Percentiles rank a stretch among this genome's conserved stretches.
These are phyloP conservation scores for Spea multiplicata DNA, from an alignment of 2,113 vertebrate genomes.

Conservation along the genomic window DNA sequence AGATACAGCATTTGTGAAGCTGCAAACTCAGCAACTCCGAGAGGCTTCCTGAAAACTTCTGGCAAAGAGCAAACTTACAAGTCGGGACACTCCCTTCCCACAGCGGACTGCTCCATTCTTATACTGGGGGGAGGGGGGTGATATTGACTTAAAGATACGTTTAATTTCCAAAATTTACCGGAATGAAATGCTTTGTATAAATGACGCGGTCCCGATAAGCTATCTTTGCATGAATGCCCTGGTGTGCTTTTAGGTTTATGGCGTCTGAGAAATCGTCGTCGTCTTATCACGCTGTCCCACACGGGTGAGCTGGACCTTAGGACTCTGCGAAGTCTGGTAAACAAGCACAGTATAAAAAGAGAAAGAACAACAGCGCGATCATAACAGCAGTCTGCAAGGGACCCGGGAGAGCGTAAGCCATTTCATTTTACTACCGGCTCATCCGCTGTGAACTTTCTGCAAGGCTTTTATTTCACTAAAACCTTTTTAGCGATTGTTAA, in stretches of 20 bases:
- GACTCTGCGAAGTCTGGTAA: conserved; percentile 13
- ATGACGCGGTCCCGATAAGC: too few species aligned
- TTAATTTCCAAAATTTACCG: not conserved
- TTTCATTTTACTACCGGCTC: not conserved
- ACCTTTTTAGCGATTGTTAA: not conserved
- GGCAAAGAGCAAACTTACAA: not conserved
- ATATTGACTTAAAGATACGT: not conserved
- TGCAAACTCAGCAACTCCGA: conserved; percentile 11
- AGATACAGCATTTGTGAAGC: not conserved
- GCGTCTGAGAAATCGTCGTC: not conserved
- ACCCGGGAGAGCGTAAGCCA: conserved; percentile 30
- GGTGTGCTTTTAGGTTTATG: not conserved
- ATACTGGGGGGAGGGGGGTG: not conserved
- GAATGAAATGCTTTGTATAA: not conserved
- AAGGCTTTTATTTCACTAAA: not conserved
- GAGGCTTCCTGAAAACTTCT: conserved; percentile 8
- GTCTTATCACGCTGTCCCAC: not conserved
- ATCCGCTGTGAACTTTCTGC: not conserved
- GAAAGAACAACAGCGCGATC: not conserved
- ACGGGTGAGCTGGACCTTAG: conserved; percentile 8
- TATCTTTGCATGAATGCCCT: too few species aligned
- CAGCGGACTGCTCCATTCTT: conserved; percentile 26
- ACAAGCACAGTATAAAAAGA: conserved; percentile 44
- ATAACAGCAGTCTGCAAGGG: conserved; percentile 12
- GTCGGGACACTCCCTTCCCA: not conserved